Conservation (phyloP, 92 coral and sea anemone species). For the Porites lobata region DNA sequence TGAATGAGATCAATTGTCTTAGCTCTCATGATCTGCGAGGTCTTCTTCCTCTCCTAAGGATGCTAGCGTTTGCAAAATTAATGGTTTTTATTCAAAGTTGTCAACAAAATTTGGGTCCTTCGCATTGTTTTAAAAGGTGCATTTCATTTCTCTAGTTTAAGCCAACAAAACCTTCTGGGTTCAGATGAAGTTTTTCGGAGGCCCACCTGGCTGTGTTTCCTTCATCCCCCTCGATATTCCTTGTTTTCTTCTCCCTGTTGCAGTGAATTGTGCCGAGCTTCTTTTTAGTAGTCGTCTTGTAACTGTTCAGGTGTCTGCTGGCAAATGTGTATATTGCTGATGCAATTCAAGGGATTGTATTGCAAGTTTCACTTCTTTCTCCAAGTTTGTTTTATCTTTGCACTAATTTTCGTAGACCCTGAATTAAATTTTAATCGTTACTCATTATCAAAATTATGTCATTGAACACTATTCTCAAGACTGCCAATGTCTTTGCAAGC, state of each 20-base stretch:
- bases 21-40: not conserved
- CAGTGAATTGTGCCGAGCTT: not conserved
- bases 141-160: too few relatives aligned
- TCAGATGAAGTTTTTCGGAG: not conserved
- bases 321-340: conserved; percentile 40
- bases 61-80: too few relatives aligned
- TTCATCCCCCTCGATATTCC: not conserved
- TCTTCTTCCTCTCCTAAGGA: too few relatives aligned
- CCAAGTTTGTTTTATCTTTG: conserved; percentile 28
- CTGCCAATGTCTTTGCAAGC: not conserved
- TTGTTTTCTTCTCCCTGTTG: not conserved
- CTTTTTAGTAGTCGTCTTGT: not conserved
- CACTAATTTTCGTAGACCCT: conserved; percentile 22
- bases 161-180: too few relatives aligned
- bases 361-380: conserved; percentile 17
- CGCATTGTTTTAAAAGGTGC: too few relatives aligned
- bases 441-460: conserved; percentile 38
- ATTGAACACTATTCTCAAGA: conserved; percentile 17
- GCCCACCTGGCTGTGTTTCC: not conserved
- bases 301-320: conserved; percentile 26
- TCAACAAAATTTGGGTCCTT: too few relatives aligned
- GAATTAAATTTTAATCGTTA: conserved; percentile 31
- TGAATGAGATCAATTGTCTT: conserved; percentile 6
- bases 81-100: too few relatives aligned
- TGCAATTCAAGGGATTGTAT: conserved; percentile 24